phyloP scores from a whole-genome alignment of 92 coral and sea anemone genomes.

The Porites evermanni region DNA sequence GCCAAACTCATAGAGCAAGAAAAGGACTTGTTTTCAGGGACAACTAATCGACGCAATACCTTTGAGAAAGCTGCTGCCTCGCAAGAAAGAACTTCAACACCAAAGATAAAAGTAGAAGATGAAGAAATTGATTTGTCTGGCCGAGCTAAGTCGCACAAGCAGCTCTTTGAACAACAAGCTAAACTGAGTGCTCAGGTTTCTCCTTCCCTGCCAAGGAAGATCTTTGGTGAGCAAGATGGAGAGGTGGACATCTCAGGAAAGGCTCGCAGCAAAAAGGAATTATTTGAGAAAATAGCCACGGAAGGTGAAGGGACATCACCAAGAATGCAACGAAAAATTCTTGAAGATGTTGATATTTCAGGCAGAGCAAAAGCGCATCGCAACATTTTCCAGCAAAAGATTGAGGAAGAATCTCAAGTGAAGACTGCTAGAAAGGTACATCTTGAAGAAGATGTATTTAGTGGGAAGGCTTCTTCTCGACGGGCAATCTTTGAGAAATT shows the following conservation, averaged over 20 bases:
- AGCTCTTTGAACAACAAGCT: constrained; percentile 81
- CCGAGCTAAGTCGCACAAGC: constrained; percentile 76
- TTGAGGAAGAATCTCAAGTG: constrained; percentile 76
- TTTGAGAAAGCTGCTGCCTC: constrained; percentile 69
- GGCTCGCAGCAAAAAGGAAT: constrained; percentile 68
- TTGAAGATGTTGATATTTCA: constrained; percentile 65
- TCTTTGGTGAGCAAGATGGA: constrained; percentile 62
- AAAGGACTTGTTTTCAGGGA: constrained; percentile 37
- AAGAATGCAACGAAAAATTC: constrained; percentile 54
- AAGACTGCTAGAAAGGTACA: constrained; percentile 49
- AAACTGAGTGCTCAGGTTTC: constrained; percentile 71
- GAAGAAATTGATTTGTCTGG: constrained; percentile 79
- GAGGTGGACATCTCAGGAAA: constrained; percentile 75
- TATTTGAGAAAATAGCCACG: constrained; percentile 76
- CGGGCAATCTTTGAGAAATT: constrained; percentile 79
- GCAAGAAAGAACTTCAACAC: constrained; percentile 45
- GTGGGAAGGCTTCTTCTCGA: constrained; percentile 80
- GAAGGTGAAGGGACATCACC: constrained; percentile 69
- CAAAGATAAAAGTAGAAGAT: constrained; percentile 74
- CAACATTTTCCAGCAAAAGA: constrained; percentile 75
- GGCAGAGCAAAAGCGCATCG: constrained; percentile 84
- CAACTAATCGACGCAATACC: constrained; percentile 56
- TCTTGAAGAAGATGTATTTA: constrained; percentile 66
- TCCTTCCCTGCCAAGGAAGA: constrained; percentile 77
- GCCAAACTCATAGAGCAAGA: constrained; percentile 62